These are phyloP conservation scores for Ferrisia virgata DNA, from an alignment of 2,888 invertebrate genomes.

Conservation along the genomic window DNA sequence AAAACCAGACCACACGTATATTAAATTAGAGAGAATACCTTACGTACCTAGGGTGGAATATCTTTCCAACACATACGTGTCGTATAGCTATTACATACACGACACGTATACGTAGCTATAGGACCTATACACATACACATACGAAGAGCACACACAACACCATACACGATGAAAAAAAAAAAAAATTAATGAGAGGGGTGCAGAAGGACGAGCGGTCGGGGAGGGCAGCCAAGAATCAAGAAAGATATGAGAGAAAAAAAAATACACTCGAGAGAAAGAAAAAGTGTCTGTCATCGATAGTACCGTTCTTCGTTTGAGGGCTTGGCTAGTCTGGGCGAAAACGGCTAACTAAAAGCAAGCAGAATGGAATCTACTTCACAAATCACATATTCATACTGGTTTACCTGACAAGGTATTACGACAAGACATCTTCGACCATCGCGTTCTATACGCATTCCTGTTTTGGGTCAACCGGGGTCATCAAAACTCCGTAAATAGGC, in stretches of 20 bases:
- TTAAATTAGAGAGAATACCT: slow-evolving; percentile 39
- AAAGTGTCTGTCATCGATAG: slow-evolving; percentile 46
- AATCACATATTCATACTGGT: slow-evolving; percentile 46
- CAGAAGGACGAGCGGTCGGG: not conserved
- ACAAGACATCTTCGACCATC: slow-evolving; percentile 43
- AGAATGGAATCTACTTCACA: slow-evolving; percentile 46
- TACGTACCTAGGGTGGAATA: not conserved
- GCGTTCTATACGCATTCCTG: slow-evolving; percentile 38
- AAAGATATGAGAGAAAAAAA: not conserved
- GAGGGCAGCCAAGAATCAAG: not conserved
- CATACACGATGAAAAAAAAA: too few species aligned
- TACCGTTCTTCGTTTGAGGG: slow-evolving; percentile 42
- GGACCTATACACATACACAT: not conserved
- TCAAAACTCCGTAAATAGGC: slow-evolving; percentile 44
- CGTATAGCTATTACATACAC: too few species aligned
- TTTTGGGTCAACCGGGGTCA: slow-evolving; percentile 46
- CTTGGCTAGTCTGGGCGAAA: slow-evolving; percentile 46
- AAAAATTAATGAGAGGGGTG: too few species aligned
- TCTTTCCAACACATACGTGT: not conserved
- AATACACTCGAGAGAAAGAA: slow-evolving; percentile 35
- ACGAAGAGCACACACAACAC: not conserved
- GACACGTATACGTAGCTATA: too few species aligned
- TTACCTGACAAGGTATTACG: slow-evolving; percentile 46
- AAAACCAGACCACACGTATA: slow-evolving; percentile 42
- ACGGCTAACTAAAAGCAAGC: slow-evolving; percentile 44